These are phyloP conservation scores for Dolichallabes microphthalmus DNA, from an alignment of 2,113 vertebrate genomes.

Conservation along the genomic window DNA sequence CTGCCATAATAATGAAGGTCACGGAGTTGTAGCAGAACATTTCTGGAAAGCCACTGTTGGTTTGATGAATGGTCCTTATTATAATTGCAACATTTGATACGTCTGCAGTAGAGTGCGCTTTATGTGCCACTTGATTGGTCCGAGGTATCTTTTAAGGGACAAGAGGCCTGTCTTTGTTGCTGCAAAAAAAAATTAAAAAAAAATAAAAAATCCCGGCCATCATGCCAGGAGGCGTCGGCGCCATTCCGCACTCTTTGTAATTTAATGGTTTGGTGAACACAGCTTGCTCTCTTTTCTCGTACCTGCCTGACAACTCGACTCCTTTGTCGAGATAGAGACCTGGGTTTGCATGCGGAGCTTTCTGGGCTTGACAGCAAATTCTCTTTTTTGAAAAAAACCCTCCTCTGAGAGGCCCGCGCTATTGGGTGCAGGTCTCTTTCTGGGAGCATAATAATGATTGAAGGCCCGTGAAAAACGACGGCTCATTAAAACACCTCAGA, in stretches of 20 bases:
- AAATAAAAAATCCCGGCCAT: constrained; percentile 34
- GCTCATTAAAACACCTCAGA: background rate
- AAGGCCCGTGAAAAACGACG: background rate
- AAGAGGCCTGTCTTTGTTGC: constrained; percentile 41
- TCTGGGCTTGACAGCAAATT: background rate
- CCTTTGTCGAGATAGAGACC: constrained; percentile 5
- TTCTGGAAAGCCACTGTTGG: constrained; percentile 25
- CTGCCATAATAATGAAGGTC: constrained; percentile 50
- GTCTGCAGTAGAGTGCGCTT: constrained; percentile 28
- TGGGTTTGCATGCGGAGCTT: background rate
- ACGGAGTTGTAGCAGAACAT: constrained; percentile 27
- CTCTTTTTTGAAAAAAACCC: constrained; percentile 7
- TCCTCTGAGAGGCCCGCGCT: background rate
- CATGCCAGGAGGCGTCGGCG: constrained; percentile 23
- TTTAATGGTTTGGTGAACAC: constrained; percentile 51
- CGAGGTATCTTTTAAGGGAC: constrained; percentile 47
- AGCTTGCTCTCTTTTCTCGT: constrained; percentile 11
- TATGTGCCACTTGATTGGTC: constrained; percentile 46
- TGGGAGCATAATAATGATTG: constrained; percentile 7
- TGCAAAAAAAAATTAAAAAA: constrained; percentile 44
- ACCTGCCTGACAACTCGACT: constrained; percentile 26
- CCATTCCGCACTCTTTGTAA: constrained; percentile 35
- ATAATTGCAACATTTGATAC: constrained; percentile 52
- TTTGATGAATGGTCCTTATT: constrained; percentile 57
- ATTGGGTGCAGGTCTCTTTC: background rate